Base-by-base conservation (phyloP, 2,888 invertebrate species). In the Spatulosminthurus flaviceps region DNA sequence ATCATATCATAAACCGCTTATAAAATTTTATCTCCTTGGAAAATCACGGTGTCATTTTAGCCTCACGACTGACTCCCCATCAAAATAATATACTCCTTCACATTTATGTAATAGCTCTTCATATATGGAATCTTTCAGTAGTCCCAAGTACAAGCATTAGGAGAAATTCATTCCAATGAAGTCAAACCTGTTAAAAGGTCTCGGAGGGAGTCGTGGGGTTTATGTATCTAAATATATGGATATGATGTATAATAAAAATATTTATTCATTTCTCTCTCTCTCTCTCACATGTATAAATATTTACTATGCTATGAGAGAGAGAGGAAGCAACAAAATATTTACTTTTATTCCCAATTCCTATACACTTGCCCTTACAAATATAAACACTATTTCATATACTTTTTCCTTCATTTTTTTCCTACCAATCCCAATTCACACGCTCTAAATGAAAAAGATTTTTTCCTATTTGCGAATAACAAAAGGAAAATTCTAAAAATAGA, bases 1-100 rank as follows among this genome's bases (percentile, higher is more conserved):
- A 61, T 64, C 16, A 74, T 74, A 74, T 61, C 74, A 74, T 74
- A 61, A 61, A 61, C 61, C 22, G 21, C 61, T 61, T 51, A 34
- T 74, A 74, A 74, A 74, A 74, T 61, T 61, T 74, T 74, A 74
- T 74, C 74, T 74, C 34, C 51, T 16, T 34, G 21, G 28, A 74
- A 74, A 74, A 74, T 74, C 74, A 28, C 61, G 13, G 29, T 60
- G 61, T 61, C 74, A 74, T 74, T 74, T 64, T 74, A 51, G 51
- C 60, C 61, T 22, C 22, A 29, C 22, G 70, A 41, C n/a, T 41
- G 70, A 41, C n/a, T 41, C 41, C 21, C 64, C 24, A 64, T 64
- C 24, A 64, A 64, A n/a, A n/a, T n/a, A n/a, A n/a, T n/a, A 24
- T 24, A 11, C 64, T 64, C 64, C 13, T 64, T 64, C 24, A 26